Evolutionary conservation across 2,113 vertebrate genomes (phyloP).

Genomic region (Atherinomorus stipes): DNA sequence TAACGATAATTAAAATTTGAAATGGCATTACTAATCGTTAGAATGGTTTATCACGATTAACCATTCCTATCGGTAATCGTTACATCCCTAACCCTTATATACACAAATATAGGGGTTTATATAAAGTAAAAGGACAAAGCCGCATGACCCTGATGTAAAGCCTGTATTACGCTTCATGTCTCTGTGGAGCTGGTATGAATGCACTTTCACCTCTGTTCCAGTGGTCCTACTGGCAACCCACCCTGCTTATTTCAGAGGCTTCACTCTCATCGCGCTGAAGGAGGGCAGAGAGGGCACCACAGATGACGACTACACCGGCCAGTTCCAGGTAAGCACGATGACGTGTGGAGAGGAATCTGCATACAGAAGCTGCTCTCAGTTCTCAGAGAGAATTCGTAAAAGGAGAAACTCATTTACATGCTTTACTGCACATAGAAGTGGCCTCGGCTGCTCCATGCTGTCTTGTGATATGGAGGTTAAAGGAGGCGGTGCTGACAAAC

Average conservation of each 20-base stretch:
- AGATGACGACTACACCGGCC: constrained; percentile 91
- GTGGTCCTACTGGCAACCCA: constrained; percentile 91
- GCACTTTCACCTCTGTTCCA: constrained; percentile 61
- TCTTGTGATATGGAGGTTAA: constrained; percentile 44
- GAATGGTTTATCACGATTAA: too few species aligned
- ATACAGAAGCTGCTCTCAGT: neutral
- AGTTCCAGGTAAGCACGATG: constrained; percentile 89
- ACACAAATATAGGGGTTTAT: constrained; percentile 14
- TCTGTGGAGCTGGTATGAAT: constrained; percentile 8
- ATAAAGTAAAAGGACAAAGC: neutral
- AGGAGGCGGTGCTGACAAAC: constrained; percentile 40
- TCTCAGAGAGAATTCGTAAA: neutral
- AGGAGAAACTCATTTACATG: constrained; percentile 42
- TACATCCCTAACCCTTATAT: too few species aligned
- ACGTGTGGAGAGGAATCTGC: neutral
- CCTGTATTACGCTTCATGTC: constrained; percentile 1
- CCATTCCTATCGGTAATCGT: too few species aligned
- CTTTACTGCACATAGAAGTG: constrained; percentile 21
- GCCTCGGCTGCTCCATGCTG: constrained; percentile 23
- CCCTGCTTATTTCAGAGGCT: constrained; percentile 94
- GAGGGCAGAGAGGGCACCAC: constrained; percentile 92
- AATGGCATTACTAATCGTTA: too few species aligned
- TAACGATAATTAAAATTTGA: too few species aligned
- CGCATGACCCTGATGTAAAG: neutral
- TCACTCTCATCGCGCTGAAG: constrained; percentile 93